Base-by-base conservation (phyloP, 2,113 vertebrate species). In the Rousettus leschenaultii region DNA sequence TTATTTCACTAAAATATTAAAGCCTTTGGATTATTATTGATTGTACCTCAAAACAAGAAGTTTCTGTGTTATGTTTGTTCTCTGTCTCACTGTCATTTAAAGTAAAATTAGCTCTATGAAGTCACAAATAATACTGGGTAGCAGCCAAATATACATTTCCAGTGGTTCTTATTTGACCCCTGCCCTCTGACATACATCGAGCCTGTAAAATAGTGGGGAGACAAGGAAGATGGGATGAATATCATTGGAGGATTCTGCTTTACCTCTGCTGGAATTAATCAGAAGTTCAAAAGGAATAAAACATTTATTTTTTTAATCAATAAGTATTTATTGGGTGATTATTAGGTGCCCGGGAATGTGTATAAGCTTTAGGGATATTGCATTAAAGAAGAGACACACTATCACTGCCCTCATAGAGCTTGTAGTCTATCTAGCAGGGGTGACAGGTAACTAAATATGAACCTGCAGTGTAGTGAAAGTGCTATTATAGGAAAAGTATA, bases 1-100 rank as follows among this genome's bases (percentile, higher is more conserved):
- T 35, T 80, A 70, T 96, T 94, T 95, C 22, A 73, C n/a, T 83
- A 83, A 94, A 91, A 94, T 71, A 74, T 45, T 86, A 92, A 91
- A 96, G 65, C 22, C 45, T 84, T 86, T 94, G 28, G 51, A 71
- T 65, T 92, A 7, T 84, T 75, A 95, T 82, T 92, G 95, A 59
- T 74, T 38, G 3, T 90, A 33, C 11, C 80, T 80, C 38, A 80
- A 91, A 94, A 95, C 24, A 95, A 95, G 30, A 22, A 40, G 95
- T 86, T 88, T 96, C 10, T 87, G 74, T 33, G 6, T 77, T 90
- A 6, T 79, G 21, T 86, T 93, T 96, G 11, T 83, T 87, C 89
- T 74, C 30, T 93, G 10, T 87, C 38, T 93, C 28, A 30, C 26
- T 86, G 9, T 82, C 75, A 59, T 88, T 45, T 71, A 63, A 95